phyloP scores from a whole-genome alignment of 2,888 invertebrate genomes.

The Himalopsyche kuldschensis region DNA sequence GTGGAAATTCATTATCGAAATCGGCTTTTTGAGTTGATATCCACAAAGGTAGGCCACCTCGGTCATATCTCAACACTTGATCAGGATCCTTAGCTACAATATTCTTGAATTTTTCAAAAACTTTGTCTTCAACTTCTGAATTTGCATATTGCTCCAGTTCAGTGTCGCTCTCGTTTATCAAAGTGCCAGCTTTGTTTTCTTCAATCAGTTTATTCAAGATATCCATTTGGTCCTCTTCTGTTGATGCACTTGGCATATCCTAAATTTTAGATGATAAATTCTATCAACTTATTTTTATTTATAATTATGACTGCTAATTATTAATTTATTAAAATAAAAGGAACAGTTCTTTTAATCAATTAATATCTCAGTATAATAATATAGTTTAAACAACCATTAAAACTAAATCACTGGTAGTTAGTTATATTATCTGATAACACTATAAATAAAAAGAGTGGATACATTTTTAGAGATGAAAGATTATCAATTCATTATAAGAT shows the following conservation, averaged over 20 bases:
- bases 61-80: conserved; percentile 80
- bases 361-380: too few relatives aligned
- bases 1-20: conserved; percentile 62
- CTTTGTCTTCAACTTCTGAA: conserved; percentile 68
- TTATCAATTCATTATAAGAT: too few relatives aligned
- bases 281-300: neutral
- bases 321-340: neutral
- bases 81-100: conserved; percentile 71
- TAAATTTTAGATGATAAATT: neutral
- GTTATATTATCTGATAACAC: too few relatives aligned
- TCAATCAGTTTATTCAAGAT: conserved; percentile 55
- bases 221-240: conserved; percentile 56
- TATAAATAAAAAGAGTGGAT: too few relatives aligned
- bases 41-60: conserved; percentile 81
- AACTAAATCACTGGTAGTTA: too few relatives aligned
- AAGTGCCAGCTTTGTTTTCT: conserved; percentile 64
- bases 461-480: too few relatives aligned
- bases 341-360: neutral
- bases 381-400: too few relatives aligned
- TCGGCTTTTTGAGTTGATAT: conserved; percentile 66
- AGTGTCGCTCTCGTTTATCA: conserved; percentile 64
- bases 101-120: conserved; percentile 76
- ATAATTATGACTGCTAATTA: neutral
- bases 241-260: conserved; percentile 46
- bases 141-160: conserved; percentile 72